Base-by-base conservation (phyloP, 2,888 invertebrate species). In the Eilema caniola region DNA sequence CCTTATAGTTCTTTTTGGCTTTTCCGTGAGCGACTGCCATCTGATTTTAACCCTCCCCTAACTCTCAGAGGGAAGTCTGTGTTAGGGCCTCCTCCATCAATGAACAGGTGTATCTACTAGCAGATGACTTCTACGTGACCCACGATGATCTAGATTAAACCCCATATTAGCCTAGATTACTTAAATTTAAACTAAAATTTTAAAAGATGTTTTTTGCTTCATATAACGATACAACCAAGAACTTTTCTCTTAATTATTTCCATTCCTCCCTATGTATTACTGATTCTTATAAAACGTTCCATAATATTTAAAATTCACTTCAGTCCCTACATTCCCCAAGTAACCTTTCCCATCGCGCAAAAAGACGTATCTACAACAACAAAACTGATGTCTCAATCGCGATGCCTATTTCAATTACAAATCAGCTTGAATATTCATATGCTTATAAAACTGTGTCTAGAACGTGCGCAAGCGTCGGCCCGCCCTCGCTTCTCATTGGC, bases 401-500 rank as follows among this genome's bases (percentile, higher is more conserved):
- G 71, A 74, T 75, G 24, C 66, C 56, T 78, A 81, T 78, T 82
- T 79, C 78, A 82, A 83, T 82, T 79, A 78, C 81, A 83, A 79
- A 87, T 84, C 85, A 77, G 80, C 77, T 85, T 91, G 90, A 90
- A 93, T 92, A 93, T 93, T 93, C 92, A 93, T 90, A 85, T 81
- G 80, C 80, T 80, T 83, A 86, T 84, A 82, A 82, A 80, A 82
- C 80, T 83, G 80, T 78, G 82, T 83, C 87, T 88, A 89, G 86
- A 83, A 87, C 85, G 82, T 94, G 95, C 95, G 95, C 93, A 84
- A 81, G 93, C 91, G 94, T 85, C 77, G 92, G 80, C 86, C 90
- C 95, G 94, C 94, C 94, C 93, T 88, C 87, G 76, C 33, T 86
- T 86, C 83, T 85, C 84, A 95, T 95, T 95, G 95, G 95, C 74